Conservation (phyloP, 1,140 invertebrate species). For the Macrosteles quadrilineatus region DNA sequence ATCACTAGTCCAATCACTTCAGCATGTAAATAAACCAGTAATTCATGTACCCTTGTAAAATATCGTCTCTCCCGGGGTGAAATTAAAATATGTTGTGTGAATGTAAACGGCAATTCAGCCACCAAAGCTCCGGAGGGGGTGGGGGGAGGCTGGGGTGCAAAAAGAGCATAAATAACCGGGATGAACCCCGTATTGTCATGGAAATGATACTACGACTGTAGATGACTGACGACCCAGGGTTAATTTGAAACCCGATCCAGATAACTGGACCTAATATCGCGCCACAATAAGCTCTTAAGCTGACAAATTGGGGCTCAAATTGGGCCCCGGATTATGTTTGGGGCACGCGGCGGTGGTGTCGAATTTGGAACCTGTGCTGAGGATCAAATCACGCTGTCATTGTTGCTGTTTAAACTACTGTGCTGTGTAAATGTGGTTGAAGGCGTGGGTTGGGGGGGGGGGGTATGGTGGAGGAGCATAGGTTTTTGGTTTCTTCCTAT, state of each 20-base stretch:
- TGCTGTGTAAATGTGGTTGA: too few species aligned
- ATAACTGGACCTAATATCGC: conserved; percentile 30
- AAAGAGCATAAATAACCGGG: background rate
- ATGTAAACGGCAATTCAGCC: background rate
- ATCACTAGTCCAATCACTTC: too few species aligned
- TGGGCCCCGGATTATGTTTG: conserved; percentile 27
- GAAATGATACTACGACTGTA: background rate
- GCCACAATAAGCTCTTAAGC: conserved; percentile 11
- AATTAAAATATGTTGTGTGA: conserved; percentile 10
- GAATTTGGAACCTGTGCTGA: background rate
- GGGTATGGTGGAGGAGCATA: too few species aligned
- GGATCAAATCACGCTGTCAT: background rate
- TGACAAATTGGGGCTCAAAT: conserved; percentile 27
- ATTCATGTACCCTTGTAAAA: background rate
- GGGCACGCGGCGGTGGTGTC: conserved; percentile 10
- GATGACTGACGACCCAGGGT: conserved; percentile 23
- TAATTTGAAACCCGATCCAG: conserved; percentile 30
- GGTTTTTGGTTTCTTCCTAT: too few species aligned
- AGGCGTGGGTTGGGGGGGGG: too few species aligned
- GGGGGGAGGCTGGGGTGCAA: background rate
- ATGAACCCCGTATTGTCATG: background rate
- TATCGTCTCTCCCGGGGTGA: background rate
- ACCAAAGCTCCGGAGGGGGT: background rate
- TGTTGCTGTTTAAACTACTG: too few species aligned
- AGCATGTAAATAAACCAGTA: background rate